Base-by-base conservation (phyloP, 2,113 vertebrate species). In the Brevimyrus niger region DNA sequence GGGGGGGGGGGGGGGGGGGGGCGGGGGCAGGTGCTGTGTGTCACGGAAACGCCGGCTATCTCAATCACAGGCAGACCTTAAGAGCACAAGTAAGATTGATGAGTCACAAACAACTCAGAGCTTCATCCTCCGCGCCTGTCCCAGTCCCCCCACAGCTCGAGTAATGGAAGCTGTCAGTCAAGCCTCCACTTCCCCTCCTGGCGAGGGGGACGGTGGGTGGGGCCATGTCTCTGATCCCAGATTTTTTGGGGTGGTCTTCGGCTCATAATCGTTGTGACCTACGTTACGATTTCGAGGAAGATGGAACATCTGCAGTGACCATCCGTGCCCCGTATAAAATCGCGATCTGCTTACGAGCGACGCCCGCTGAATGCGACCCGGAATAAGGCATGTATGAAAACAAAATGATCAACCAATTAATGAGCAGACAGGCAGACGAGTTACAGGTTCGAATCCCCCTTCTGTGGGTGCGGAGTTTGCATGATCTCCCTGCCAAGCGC, bases 121-220 rank as follows among this genome's bases (percentile, higher is more conserved):
- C 94, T 92, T 92, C 91, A 92, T 94, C 94, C 94, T 92, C 93
- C 92, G 73, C 92, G 92, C 92, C 89, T 92, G 93, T 94, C 93
- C 92, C 93, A 93, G 93, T 95, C 93, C 93, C 92, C 93, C 90
- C 91, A 91, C 92, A 92, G 93, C 94, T 94, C 92, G 94, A 94
- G 92, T 95, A 95, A 95, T 96, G 92, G 94, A 92, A 95, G 93
- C 94, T 95, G 94, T 95, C 95, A 92, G 89, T 95, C 94, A 94
- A 84, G 19, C 88, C 3, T 17, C 50, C 73, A 17, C 21, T 47
- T 13, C 9, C 17, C 53, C 27, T 23, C 50, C 48, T n/a, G 86
- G 88, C 23, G n/a, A 27, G 31, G 86, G 19, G 3, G 9, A 5
- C 9, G 42, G 42, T 0, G 23, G 38, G 7, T 19, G 42, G 82